Conservation (phyloP, 2,113 vertebrate genomes). For the Xenopus borealis region DNA sequence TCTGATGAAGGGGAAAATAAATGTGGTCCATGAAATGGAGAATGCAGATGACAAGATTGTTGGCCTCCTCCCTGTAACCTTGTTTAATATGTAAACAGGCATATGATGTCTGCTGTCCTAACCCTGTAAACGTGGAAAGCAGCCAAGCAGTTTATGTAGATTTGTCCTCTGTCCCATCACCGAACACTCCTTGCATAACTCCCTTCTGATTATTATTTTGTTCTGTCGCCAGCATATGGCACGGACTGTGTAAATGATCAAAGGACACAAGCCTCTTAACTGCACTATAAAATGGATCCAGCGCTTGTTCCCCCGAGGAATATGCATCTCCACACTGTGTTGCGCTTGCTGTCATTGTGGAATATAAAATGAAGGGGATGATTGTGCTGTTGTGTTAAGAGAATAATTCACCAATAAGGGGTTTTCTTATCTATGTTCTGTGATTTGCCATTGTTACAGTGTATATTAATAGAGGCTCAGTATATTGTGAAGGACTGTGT, state of each 20-base stretch:
- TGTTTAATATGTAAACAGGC: slow-evolving; percentile 41
- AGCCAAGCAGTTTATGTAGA: not conserved
- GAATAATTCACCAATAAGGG: too few species aligned
- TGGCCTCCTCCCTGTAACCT: slow-evolving; percentile 44
- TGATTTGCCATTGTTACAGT: too few species aligned
- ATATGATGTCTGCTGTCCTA: slow-evolving; percentile 34
- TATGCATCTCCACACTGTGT: too few species aligned
- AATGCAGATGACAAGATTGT: slow-evolving; percentile 39
- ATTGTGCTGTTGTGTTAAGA: too few species aligned
- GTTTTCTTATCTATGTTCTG: too few species aligned
- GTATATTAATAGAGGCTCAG: too few species aligned
- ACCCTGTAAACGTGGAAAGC: slow-evolving; percentile 21
- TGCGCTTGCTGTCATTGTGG: too few species aligned
- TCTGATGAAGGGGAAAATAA: too few species aligned
- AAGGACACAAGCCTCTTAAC: not conserved
- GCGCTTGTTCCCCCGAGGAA: not conserved
- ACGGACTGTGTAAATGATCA: not conserved
- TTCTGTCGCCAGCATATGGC: not conserved
- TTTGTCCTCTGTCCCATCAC: slow-evolving; percentile 10
- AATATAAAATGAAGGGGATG: too few species aligned
- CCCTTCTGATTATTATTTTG: slow-evolving; percentile 13
- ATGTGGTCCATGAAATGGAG: not conserved
- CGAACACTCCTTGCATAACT: slow-evolving; percentile 14
- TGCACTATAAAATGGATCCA: slow-evolving; percentile 4
- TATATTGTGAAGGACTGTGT: too few species aligned